Conservation (phyloP, 2,797 vertebrate species). For the Allobates femoralis region DNA sequence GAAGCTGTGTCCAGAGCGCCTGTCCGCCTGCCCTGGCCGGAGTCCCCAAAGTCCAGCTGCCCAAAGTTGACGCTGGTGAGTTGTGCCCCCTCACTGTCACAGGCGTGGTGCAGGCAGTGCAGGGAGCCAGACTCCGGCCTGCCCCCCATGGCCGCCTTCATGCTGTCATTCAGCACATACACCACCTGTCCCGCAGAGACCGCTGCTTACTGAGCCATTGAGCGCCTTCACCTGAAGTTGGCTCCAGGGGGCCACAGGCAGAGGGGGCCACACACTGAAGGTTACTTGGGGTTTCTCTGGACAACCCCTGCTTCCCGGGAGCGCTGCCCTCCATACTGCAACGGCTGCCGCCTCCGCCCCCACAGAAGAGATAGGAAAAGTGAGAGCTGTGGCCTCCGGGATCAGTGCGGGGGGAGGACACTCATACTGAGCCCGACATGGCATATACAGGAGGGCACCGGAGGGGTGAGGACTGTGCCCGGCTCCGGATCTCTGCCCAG, state of each 20-base stretch:
- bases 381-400: too few species aligned
- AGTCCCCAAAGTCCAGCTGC: slow-evolving; percentile 89
- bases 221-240: slow-evolving; percentile 62
- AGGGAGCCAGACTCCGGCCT: slow-evolving; percentile 87
- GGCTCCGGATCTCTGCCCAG: too few species aligned
- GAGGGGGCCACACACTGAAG: neutral
- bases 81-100: slow-evolving; percentile 85
- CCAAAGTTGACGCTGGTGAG: slow-evolving; percentile 86
- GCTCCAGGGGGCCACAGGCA: neutral
- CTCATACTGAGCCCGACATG: too few species aligned
- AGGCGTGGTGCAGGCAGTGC: slow-evolving; percentile 86
- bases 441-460: too few species aligned
- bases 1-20: slow-evolving; percentile 87
- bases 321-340: slow-evolving; percentile 44
- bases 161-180: slow-evolving; percentile 85
- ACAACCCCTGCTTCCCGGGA: neutral
- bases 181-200: slow-evolving; percentile 82
- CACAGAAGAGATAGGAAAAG: neutral
- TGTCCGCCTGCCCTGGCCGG: too few species aligned
- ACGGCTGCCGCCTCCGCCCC: neutral
- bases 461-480: too few species aligned
- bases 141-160: slow-evolving; percentile 80
- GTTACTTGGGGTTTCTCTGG: neutral
- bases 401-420: too few species aligned
- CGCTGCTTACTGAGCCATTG: slow-evolving; percentile 75